Evolutionary conservation across 1,140 invertebrate genomes (phyloP), one percentile per base, ranked within the genome.

Genomic region (Drosophila jambulina): DNA sequence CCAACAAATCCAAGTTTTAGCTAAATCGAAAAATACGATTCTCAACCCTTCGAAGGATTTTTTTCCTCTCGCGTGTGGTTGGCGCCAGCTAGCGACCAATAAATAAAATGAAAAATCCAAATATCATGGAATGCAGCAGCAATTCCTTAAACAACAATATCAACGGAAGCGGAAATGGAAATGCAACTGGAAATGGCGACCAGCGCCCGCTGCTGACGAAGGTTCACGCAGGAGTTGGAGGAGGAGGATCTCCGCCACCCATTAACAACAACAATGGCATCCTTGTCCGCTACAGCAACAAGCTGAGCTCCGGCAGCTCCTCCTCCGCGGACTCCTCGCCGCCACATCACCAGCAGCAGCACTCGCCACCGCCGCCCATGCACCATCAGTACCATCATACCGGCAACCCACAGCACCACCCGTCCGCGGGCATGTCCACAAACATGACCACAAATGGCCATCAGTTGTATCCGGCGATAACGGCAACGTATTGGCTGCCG

Each of bases 401-500:
- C 56, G 43, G 53, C 34, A 65, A 29, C 68, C 72, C 34, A 40
- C 79, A 38, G 40, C 78, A 65, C 45, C 67, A 40, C 49, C 60
- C 75, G 23, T 40, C 81, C 53, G 17, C 53, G 21, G 48, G 80
- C 61, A 62, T 82, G 77, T 82, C 88, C 79, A 74, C 80, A 90
- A 90, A 80, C 91, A 80, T 82, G 78, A 75, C 87, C 87, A 92
- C 87, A 92, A 92, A 92, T 92, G 91, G 91, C 84, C 91, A 92
- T 91, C 91, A 91, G 71, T 94, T 93, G 88, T 96, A 96, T 94
- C 96, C 96, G 82, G 94, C 96, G 67, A 97, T 97, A 93, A 96
- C 95, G 93, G 95, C 96, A 91, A 95, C 96, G 83, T 96, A 96
- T 93, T 97, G 96, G 96, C 95, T 96, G 79, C 96, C 96, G 65